Conservation (phyloP, 2,888 invertebrate species). For the Linnaemya tessellans region DNA sequence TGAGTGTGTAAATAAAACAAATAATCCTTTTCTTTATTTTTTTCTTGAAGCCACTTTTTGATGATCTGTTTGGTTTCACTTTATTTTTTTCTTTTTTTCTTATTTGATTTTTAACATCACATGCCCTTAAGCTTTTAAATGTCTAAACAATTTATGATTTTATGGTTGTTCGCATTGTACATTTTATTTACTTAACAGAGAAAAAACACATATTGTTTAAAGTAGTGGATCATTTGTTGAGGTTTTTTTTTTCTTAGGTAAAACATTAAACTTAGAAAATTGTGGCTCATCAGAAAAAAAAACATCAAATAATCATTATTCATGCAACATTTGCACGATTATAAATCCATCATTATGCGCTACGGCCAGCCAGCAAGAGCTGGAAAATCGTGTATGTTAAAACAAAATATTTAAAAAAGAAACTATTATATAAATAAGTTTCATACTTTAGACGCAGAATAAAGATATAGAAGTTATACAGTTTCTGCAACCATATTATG, state of each 20-base stretch:
- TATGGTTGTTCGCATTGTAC: conserved; percentile 48
- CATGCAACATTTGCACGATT: conserved; percentile 67
- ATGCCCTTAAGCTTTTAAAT: conserved; percentile 67
- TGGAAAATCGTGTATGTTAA: no score
- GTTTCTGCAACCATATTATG: no score
- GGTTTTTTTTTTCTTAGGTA: conserved; percentile 10
- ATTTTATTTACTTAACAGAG: conserved; percentile 39
- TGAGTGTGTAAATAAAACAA: conserved; percentile 44
- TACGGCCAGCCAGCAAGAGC: background rate
- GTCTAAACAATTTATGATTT: conserved; percentile 70
- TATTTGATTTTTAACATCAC: conserved; percentile 25
- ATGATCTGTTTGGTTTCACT: conserved; percentile 33
- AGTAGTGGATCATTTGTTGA: conserved; percentile 18
- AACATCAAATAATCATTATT: conserved; percentile 67
- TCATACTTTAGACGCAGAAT: no score
- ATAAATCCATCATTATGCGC: conserved; percentile 65
- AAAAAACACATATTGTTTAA: conserved; percentile 29
- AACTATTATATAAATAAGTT: no score
- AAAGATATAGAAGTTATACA: no score
- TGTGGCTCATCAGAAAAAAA: conserved; percentile 41
- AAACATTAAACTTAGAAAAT: conserved; percentile 49
- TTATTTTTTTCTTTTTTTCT: conserved; percentile 19
- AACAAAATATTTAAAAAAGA: no score
- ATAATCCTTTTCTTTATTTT: conserved; percentile 55
- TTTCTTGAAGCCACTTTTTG: conserved; percentile 49